These are phyloP conservation scores for Nothocercus julius DNA, from an alignment of 2,113 vertebrate genomes.

Conservation along the genomic window DNA sequence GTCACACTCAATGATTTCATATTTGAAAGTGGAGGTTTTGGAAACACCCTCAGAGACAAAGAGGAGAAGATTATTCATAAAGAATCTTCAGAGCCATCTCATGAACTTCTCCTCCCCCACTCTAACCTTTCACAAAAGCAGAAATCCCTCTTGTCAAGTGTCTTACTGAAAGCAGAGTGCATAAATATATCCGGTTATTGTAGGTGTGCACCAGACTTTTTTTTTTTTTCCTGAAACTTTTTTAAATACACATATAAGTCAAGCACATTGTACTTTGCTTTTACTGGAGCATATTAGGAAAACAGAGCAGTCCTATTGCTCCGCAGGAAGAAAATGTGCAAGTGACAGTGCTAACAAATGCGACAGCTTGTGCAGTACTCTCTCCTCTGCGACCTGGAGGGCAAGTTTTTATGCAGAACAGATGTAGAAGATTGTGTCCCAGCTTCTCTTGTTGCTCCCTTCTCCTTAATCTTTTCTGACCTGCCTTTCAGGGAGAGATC, in stretches of 20 bases:
- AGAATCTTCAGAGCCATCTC: background rate
- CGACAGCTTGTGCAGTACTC: background rate
- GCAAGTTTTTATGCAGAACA: background rate
- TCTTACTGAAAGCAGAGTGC: background rate
- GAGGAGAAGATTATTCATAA: background rate
- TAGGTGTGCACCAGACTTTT: background rate
- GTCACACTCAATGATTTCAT: background rate
- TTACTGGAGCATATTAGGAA: background rate
- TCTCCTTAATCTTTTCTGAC: background rate
- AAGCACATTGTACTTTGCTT: background rate
- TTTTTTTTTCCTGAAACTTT: background rate
- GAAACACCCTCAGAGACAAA: background rate
- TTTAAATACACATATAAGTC: background rate
- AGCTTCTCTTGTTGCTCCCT: background rate
- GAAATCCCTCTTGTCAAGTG: background rate
- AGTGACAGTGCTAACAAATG: background rate
- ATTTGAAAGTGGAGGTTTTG: background rate
- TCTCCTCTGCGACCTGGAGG: background rate
- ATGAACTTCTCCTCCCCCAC: background rate
- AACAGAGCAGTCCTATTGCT: background rate
- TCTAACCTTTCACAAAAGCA: background rate
- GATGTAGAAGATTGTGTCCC: background rate
- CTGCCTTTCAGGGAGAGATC: background rate
- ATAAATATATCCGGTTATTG: background rate
- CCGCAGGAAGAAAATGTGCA: background rate